Evolutionary conservation across 1,140 invertebrate genomes (phyloP), one percentile per base, ranked within the genome.

Genomic region (Drosophila tani): DNA sequence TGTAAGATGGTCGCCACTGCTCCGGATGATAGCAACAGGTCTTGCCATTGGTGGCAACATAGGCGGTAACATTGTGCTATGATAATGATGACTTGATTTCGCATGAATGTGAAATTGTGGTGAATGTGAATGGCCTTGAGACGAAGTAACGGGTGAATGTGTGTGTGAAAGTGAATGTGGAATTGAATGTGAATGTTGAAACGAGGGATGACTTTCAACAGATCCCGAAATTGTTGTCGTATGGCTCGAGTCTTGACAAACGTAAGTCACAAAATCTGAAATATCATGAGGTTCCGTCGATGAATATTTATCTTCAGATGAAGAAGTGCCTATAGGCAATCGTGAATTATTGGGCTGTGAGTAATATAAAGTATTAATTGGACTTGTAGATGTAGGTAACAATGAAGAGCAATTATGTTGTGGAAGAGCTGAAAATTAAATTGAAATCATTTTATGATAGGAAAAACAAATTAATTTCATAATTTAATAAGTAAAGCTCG

Each of bases 11-110:
- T 93, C 94, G 94, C 97, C 96, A 75, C 97, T 98, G 43, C 97
- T 98, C 87, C 97, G 95, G 83, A 99, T 98, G 77, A 99, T 98
- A 24, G 98, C 97, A 11, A 99, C 98, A 1, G 98, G 98, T 77
- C 98, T 94, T 3, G 98, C 98, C 97, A 99, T 98, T 9, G 98
- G 98, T 4, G 98, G 98, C 3, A 98, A 95, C n/a, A 98, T 98
- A n/a, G 98, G 98, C 15, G 98, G 98, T 79, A 99, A 94, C 95
- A 97, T 98, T 75, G 97, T 68, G 87, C 96, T 97, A 93, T 98
- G 95, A 58, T 92, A 93, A 47, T 92, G 90, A 35, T 92, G 90
- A 35, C 80, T 66, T 12, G 86, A 56, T 27, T 67, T 35, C 73
- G 76, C 15, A 60, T 92, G 91, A 27, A 92, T 79, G 43, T 92